Evolutionary conservation across 2,113 vertebrate species (phyloP), one percentile per base, ranked within the genome.

Genomic region (Cranoglanis bouderius): DNA sequence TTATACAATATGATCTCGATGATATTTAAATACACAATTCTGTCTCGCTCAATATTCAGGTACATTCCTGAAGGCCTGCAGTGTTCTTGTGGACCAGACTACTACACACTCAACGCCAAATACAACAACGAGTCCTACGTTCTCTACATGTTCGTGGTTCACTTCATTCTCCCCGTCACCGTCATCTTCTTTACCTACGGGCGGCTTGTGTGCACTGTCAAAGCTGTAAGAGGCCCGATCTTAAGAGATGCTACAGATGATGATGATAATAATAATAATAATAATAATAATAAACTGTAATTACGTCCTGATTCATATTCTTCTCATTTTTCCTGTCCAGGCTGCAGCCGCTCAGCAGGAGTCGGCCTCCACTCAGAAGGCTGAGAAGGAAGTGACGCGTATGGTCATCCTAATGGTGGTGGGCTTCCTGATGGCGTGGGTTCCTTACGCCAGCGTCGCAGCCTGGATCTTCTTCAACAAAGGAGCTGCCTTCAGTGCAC

Each of bases 391-490:
- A 93, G 95, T 96, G 80, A 96, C 95, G 0, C 88, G 92, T 65
- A 96, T 96, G 95, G 95, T 95, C 87, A 94, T 95, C 92, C 92
- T 96, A 49, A 96, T 96, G 95, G 94, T 95, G 75, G 18, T 96
- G 82, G 95, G 95, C 1, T 96, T 96, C 65, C 85, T 96, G 89
- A 21, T 94, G 90, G 95, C 95, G 83, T 96, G 95, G 95, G 93
- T 92, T 0, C 95, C 95, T 83, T 96, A 96, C 0, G 94, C 95
- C 0, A 88, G 88, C n/a, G 93, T 94, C 85, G 94, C 95, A 0
- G 94, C 94, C 83, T 96, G 94, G 95, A 96, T 96, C 90, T 96
- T 96, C 90, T 93, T 94, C 78, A 95, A 95, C 90, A 94, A 94
- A 89, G 95, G 95, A 84, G 93, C 92, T 0, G 93, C 94, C 24